These are phyloP conservation scores for Phymastichus coffea DNA, from an alignment of 1,140 invertebrate species.

Conservation along the genomic window DNA sequence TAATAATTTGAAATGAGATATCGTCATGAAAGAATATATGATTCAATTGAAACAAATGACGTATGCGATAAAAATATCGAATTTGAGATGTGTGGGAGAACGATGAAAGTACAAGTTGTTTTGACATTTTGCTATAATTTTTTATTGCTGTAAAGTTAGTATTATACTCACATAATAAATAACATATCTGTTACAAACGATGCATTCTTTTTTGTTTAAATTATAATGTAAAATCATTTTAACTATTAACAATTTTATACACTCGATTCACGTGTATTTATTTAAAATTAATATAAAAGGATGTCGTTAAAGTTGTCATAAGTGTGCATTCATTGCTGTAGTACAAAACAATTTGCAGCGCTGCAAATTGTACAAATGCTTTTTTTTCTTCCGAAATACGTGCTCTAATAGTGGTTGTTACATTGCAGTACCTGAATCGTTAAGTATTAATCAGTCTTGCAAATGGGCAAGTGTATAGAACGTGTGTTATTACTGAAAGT, in stretches of 20 bases:
- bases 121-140: slow-evolving; percentile 27
- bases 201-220: slow-evolving; percentile 24
- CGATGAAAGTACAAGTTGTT: no score
- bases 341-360: background rate
- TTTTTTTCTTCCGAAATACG: background rate
- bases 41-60: no score
- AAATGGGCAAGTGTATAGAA: slow-evolving; percentile 17
- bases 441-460: slow-evolving; percentile 28
- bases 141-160: slow-evolving; percentile 32
- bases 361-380: background rate
- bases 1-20: no score
- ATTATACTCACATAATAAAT: slow-evolving; percentile 30
- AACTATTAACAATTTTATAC: slow-evolving; percentile 30
- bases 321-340: slow-evolving; percentile 11
- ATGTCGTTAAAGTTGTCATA: slow-evolving; percentile 7
- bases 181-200: slow-evolving; percentile 28
- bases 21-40: no score
- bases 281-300: slow-evolving; percentile 21
- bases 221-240: slow-evolving; percentile 20
- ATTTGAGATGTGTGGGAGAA: no score
- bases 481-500: background rate
- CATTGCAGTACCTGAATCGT: slow-evolving; percentile 10
- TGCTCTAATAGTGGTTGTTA: background rate
- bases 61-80: no score
- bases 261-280: slow-evolving; percentile 13